phyloP scores from a whole-genome alignment of 2,113 vertebrate species.

The Upupa epops region DNA sequence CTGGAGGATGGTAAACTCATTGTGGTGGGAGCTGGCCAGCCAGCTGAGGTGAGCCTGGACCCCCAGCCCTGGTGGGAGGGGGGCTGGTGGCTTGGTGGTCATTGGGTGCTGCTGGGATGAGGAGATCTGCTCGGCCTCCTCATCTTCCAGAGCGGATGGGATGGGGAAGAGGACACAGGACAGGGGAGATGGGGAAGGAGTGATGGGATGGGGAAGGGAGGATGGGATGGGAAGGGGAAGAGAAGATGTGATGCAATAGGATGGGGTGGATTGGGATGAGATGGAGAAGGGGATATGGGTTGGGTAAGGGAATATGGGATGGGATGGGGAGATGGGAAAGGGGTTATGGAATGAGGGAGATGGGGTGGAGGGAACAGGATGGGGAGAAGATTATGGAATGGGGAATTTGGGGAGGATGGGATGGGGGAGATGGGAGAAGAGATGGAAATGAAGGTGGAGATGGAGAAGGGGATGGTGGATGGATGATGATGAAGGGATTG shows the following conservation, averaged over 20 bases:
- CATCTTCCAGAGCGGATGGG: not conserved
- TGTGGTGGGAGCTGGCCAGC: constrained; percentile 93
- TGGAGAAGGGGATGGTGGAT: not conserved
- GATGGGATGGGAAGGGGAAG: too few species aligned
- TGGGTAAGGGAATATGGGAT: too few species aligned
- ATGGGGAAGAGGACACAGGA: not conserved
- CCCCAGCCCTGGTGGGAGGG: rapidly evolving
- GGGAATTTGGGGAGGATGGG: not conserved
- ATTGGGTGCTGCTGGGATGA: not conserved
- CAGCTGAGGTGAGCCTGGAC: constrained; percentile 82
- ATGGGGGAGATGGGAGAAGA: not conserved
- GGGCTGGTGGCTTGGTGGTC: rapidly evolving
- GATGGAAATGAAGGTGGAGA: not conserved
- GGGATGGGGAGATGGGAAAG: not conserved
- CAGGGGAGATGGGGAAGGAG: too few species aligned
- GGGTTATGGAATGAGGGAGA: not conserved
- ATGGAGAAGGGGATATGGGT: too few species aligned
- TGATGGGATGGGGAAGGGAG: not conserved
- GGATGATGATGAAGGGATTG: too few species aligned
- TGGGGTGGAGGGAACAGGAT: not conserved
- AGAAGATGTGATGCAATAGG: too few species aligned
- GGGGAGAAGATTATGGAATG: not conserved
- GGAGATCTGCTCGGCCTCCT: not conserved
- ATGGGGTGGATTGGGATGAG: too few species aligned
- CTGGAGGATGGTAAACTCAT: constrained; percentile 95